A percentile compares a stretch with the other conserved stretches of the same genome.
phyloP scores from a whole-genome alignment of 2,797 vertebrate genomes.

The Hydrolagus colliei region DNA sequence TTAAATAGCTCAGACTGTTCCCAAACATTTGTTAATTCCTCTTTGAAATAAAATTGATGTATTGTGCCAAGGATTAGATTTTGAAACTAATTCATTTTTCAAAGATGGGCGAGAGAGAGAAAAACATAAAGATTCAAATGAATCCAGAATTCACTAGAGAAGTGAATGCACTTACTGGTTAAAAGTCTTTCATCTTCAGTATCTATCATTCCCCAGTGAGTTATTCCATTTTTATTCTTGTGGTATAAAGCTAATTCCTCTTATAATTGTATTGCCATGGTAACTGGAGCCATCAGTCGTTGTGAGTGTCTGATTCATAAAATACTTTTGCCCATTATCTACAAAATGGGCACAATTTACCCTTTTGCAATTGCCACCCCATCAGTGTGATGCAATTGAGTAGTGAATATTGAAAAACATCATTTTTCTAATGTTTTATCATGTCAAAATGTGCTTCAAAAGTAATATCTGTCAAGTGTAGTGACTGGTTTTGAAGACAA shows the following conservation, averaged over 20 bases:
- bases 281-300: too few species aligned
- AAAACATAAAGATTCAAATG: neutral
- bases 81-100: too few species aligned
- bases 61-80: neutral
- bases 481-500: too few species aligned
- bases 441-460: too few species aligned
- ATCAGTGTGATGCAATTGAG: too few species aligned
- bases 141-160: neutral
- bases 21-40: neutral
- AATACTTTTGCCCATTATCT: neutral
- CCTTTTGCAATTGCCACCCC: neutral
- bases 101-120: too few species aligned
- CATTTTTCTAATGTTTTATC: too few species aligned
- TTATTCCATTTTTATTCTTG: neutral
- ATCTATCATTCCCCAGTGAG: neutral
- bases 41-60: neutral
- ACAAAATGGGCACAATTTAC: neutral
- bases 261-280: neutral
- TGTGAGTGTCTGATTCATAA: too few species aligned
- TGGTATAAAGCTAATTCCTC: neutral
- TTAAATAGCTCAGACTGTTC: neutral
- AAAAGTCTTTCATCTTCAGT: neutral
- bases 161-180: neutral
- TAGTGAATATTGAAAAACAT: too few species aligned
- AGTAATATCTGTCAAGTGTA: too few species aligned